phyloP scores from a whole-genome alignment of 2,113 vertebrate species.

The Bos taurus region ARS-UCD2.0 NC_037355.1:8309501-8310000 shows the following conservation, averaged over 20 bases:
- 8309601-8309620: neutral
- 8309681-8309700: slow-evolving; percentile 38
- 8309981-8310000: slow-evolving; percentile 50
- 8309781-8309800: slow-evolving; percentile 76
- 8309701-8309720: slow-evolving; percentile 55
- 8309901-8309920: slow-evolving; percentile 82
- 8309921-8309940: slow-evolving; percentile 76
- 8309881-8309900: slow-evolving; percentile 82
- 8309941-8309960: slow-evolving; percentile 67
- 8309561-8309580: neutral
- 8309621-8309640: neutral
- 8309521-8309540: neutral
- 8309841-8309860: slow-evolving; percentile 82
- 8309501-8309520: neutral
- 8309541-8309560: neutral
- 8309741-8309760: slow-evolving; percentile 74
- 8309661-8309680: neutral
- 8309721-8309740: slow-evolving; percentile 46
- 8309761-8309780: slow-evolving; percentile 74
- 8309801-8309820: slow-evolving; percentile 78
- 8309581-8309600: neutral
- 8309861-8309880: slow-evolving; percentile 88
- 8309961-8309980: slow-evolving; percentile 64
- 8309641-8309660: neutral
- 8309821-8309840: slow-evolving; percentile 89